A percentile compares a stretch with the other conserved stretches of the same genome.
Conservation (phyloP, 2,888 invertebrate genomes). For the Tenthredo scrophulariae region DNA sequence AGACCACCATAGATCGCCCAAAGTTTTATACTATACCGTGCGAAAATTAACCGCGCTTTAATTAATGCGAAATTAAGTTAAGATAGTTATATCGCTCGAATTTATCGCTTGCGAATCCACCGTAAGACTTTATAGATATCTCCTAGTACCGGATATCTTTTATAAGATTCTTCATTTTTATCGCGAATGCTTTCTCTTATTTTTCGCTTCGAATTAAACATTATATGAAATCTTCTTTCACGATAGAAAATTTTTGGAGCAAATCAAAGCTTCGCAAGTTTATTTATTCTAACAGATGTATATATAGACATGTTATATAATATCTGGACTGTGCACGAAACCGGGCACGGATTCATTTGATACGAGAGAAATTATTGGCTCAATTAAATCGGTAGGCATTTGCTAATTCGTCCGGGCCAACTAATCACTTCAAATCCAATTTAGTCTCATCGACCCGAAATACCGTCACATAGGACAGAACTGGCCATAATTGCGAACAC, state of each 20-base stretch:
- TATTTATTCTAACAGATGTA: neutral
- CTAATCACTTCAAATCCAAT: constrained; percentile 76
- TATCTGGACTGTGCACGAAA: constrained; percentile 54
- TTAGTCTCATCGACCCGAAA: constrained; percentile 72
- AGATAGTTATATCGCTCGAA: constrained; percentile 20
- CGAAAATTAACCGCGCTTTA: neutral
- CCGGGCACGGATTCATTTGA: constrained; percentile 55
- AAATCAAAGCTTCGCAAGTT: neutral
- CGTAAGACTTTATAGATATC: neutral
- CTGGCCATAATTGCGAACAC: neutral
- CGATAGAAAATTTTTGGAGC: neutral
- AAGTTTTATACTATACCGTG: neutral
- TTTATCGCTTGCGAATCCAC: neutral
- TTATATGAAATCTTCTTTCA: neutral
- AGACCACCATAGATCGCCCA: too few relatives aligned
- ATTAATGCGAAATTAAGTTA: constrained; percentile 6
- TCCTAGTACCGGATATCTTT: neutral
- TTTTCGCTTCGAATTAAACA: neutral
- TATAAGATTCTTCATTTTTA: neutral
- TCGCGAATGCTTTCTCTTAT: neutral
- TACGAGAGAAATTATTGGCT: constrained; percentile 70
- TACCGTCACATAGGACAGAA: constrained; percentile 63
- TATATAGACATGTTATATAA: neutral
- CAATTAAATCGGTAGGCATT: constrained; percentile 75
- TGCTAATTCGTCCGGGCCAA: constrained; percentile 74